Base-by-base conservation (phyloP, 2,113 vertebrate genomes). In the Elachura formosa region DNA sequence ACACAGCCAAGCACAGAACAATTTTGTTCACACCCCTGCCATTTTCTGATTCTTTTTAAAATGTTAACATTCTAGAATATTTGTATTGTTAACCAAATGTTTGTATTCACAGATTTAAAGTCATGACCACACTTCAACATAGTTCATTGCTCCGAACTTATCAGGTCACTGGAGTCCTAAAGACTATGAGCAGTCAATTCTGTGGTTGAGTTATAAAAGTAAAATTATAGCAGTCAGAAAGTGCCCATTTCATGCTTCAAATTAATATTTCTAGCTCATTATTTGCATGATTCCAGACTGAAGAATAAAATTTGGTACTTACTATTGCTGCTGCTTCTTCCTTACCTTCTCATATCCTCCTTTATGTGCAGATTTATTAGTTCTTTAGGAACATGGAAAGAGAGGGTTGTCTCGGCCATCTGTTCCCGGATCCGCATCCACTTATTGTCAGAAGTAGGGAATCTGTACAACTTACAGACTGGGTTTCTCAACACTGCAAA, bases 381-480 rank as follows among this genome's bases (percentile, higher is more conserved):
- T 93, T 99, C 99, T 96, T 98, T 99, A 90, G 99, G 99, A 96
- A 99, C 95, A 95, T 98, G 99, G 90, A 99, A 99, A 66, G 99
- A 99, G 96, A 99, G 98, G 6, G 98, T 98, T 51, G 99, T 99
- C 96, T 99, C 99, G 40, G 99, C 98, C 99, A 99, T 99, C 98
- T 99, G 99, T 71, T 99, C 99, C 19, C 99, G 98, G 72, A 99
- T 98, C 31, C 97, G 93, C 98, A 99, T 99, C 99, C 99, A 99
- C 94, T 98, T 99, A 96, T 98, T 99, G 97, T 99, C 99, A 87
- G 98, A 98, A 4, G 99, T 99, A 69, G 99, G 99, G 90, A 99
- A 99, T 97, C 98, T 98, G 84, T 99, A 99, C 66, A 99, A 98
- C 96, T 99, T 99, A 97, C 98, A 99, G 82, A 99, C 97, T 0